Base-by-base conservation (phyloP, 2,888 invertebrate genomes). In the Mythimna albipuncta region DNA sequence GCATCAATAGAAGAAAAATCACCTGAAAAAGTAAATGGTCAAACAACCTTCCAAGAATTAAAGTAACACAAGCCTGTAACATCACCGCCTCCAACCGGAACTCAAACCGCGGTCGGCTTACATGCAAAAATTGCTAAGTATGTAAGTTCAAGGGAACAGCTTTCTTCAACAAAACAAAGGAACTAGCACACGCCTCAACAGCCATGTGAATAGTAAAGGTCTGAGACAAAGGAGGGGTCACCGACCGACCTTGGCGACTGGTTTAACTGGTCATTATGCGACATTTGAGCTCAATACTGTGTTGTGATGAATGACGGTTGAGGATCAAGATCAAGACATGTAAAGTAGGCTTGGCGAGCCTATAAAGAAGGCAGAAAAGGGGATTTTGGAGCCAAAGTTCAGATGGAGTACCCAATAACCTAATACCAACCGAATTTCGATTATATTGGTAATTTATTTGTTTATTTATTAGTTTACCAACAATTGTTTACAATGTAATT, bases 191-290 rank as follows among this genome's bases (percentile, higher is more conserved):
- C 52, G 58, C n/a, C 35, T 58, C 44, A 59, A 38, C 52, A 59
- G 64, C 70, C 65, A 75, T 79, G 74, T 66, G 50, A 64, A 70
- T 64, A 75, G 84, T 38, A 38, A 66, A 75, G 81, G 55, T 84
- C 26, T 62, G 66, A 75, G 73, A 82, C 82, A 82, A 82, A 84
- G 82, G 41, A 61, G 62, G 50, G 82, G 78, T 82, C 82, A 35
- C 10, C 64, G 85, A 70, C 81, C 82, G 82, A 64, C 85, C 82
- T 84, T 81, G 78, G 64, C 9, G 71, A 84, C 72, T 76, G 67
- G 81, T 72, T 47, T 41, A 54, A 71, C 75, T 11, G 32, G 47
- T 69, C 64, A 74, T 80, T 59, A 83, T 83, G 75, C 62, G 83
- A 79, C 62, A 59, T 67, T 68, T 61, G 62, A 65, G 77, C 65